Percentiles rank a stretch among this genome's conserved stretches.
Evolutionary conservation across 2,888 invertebrate species (phyloP).

Genomic region (Drosophila atroscutellata): DNA sequence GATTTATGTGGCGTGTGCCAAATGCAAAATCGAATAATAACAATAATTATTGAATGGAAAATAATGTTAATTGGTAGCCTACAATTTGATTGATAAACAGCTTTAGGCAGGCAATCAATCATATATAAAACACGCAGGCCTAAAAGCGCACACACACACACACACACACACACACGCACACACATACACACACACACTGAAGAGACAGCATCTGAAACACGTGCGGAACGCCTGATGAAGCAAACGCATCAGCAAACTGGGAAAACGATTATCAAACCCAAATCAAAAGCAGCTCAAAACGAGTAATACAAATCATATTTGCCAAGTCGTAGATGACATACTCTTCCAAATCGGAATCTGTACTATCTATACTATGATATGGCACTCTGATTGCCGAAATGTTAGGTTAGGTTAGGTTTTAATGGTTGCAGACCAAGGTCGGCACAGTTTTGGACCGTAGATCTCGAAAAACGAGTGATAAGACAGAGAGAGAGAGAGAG

Average conservation of each 20-base stretch:
- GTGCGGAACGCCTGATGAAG: constrained; percentile 52
- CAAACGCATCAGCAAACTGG: constrained; percentile 14
- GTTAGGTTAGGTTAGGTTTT: too few relatives aligned
- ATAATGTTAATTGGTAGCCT: constrained; percentile 38
- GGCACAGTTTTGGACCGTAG: too few relatives aligned
- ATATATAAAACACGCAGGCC: constrained; percentile 40
- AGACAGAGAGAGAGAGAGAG: too few relatives aligned
- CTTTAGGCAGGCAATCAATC: constrained; percentile 59
- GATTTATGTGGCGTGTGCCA: constrained; percentile 2
- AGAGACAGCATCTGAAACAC: constrained; percentile 43
- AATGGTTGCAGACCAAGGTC: too few relatives aligned
- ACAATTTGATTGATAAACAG: constrained; percentile 28
- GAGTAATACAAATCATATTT: background rate
- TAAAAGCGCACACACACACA: background rate
- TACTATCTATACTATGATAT: background rate
- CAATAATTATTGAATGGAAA: constrained; percentile 35
- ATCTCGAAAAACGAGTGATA: too few relatives aligned
- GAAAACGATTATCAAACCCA: constrained; percentile 34
- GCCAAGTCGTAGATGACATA: background rate
- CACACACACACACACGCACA: background rate
- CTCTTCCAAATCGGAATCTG: background rate
- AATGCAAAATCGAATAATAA: constrained; percentile 18
- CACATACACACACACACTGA: background rate
- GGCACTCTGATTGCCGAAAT: background rate
- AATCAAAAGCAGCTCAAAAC: constrained; percentile 40